These are phyloP conservation scores for Cyprinodon variegatus DNA, from an alignment of 2,113 vertebrate genomes.

Conservation along the genomic window DNA sequence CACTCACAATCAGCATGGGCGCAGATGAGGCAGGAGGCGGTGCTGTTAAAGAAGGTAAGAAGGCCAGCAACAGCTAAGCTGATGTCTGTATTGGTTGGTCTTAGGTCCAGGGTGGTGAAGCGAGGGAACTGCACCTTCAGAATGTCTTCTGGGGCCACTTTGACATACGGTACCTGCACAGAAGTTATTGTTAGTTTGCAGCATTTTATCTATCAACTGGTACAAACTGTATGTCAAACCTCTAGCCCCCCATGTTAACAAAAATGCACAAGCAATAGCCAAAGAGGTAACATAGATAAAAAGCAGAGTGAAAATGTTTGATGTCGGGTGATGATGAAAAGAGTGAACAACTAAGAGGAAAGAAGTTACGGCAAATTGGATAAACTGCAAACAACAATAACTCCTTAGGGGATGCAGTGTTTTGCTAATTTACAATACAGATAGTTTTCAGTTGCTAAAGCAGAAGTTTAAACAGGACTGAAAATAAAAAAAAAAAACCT, in stretches of 20 bases:
- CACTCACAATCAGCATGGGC: constrained; percentile 97
- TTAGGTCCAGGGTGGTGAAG: constrained; percentile 96
- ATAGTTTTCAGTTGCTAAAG: constrained; percentile 39
- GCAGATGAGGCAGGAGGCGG: constrained; percentile 97
- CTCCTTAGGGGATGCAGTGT: constrained; percentile 25
- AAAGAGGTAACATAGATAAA: constrained; percentile 6
- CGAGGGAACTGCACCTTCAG: constrained; percentile 94
- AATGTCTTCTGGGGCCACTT: constrained; percentile 96
- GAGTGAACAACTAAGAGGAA: constrained; percentile 28
- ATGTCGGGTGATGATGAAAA: constrained; percentile 31
- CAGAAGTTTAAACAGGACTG: not conserved
- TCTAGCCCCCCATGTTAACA: constrained; percentile 12
- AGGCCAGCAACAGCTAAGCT: constrained; percentile 94
- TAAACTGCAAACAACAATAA: constrained; percentile 39
- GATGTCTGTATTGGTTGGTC: constrained; percentile 96
- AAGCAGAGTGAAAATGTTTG: constrained; percentile 9
- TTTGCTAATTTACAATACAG: constrained; percentile 38
- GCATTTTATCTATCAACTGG: constrained; percentile 8
- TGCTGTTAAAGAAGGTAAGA: constrained; percentile 96
- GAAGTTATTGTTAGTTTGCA: constrained; percentile 18
- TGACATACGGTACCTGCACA: constrained; percentile 94
- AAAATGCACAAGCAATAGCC: not conserved
- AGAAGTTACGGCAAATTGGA: constrained; percentile 34
- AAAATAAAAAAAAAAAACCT: not conserved
- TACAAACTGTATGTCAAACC: not conserved